Evolutionary conservation across 2,888 invertebrate species (phyloP).

Genomic region (Plebejus anna): DNA sequence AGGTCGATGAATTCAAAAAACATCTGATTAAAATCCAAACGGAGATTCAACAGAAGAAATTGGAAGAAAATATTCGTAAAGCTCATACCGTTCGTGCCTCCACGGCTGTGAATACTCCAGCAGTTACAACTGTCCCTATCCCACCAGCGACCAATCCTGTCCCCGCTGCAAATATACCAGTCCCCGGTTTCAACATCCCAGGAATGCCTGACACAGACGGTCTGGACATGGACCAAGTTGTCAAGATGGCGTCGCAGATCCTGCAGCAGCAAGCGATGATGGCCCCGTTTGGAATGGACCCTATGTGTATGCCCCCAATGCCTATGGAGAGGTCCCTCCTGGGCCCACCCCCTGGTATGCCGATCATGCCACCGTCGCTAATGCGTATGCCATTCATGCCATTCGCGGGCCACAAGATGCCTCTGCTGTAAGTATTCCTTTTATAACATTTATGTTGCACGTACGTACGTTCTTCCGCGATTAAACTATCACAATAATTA

Average conservation of each 20-base stretch:
- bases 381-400: constrained; percentile 6
- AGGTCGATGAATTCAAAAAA: constrained; percentile 16
- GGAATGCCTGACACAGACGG: neutral
- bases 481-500: no score
- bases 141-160: neutral
- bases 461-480: no score
- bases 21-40: constrained; percentile 2
- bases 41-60: neutral
- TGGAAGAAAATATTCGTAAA: neutral
- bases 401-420: neutral
- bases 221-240: constrained; percentile 13
- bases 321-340: neutral
- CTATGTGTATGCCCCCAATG: neutral
- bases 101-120: neutral
- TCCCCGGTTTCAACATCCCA: neutral
- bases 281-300: neutral
- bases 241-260: constrained; percentile 15
- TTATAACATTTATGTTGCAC: no score
- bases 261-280: constrained; percentile 14
- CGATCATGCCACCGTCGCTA: neutral
- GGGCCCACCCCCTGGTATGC: neutral
- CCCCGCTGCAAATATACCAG: neutral
- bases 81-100: neutral
- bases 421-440: neutral
- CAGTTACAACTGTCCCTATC: neutral